Evolutionary conservation across 2,797 vertebrate genomes (phyloP).

Genomic region (Siniperca undulata): DNA sequence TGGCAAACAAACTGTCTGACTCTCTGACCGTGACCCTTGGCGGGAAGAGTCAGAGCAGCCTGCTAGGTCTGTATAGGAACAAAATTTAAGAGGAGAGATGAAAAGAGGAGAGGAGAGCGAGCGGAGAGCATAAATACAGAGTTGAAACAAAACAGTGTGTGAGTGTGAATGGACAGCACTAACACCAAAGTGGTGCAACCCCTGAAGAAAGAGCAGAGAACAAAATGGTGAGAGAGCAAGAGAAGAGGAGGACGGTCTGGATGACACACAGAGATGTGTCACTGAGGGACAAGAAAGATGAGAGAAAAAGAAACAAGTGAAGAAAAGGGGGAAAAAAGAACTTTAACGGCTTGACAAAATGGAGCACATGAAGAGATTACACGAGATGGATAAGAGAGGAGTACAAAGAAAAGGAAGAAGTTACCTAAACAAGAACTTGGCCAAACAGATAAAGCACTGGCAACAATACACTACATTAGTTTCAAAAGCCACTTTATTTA

Average conservation of each 20-base stretch:
- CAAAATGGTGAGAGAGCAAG: slow-evolving; percentile 29
- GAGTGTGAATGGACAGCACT: slow-evolving; percentile 47
- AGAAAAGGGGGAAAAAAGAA: slow-evolving; percentile 17
- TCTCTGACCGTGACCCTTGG: slow-evolving; percentile 42
- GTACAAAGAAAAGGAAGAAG: slow-evolving; percentile 32
- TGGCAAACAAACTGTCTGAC: slow-evolving; percentile 62
- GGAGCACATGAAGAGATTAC: slow-evolving; percentile 23
- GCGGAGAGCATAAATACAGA: slow-evolving; percentile 40
- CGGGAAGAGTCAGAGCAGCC: slow-evolving; percentile 40
- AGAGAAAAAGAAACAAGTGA: slow-evolving; percentile 12
- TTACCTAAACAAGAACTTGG: slow-evolving; percentile 18
- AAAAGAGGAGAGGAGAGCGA: slow-evolving; percentile 36
- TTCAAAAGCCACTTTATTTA: slow-evolving; percentile 14
- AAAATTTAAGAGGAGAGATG: slow-evolving; percentile 59
- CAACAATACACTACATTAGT: neutral
- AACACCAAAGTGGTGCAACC: slow-evolving; percentile 58
- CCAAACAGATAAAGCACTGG: neutral
- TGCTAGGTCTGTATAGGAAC: slow-evolving; percentile 45
- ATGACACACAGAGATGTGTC: slow-evolving; percentile 33
- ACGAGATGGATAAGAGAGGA: slow-evolving; percentile 13
- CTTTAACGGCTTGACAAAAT: slow-evolving; percentile 22
- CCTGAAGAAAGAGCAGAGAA: slow-evolving; percentile 46
- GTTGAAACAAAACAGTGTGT: slow-evolving; percentile 58
- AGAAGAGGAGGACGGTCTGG: slow-evolving; percentile 20
- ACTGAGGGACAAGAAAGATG: slow-evolving; percentile 27